A percentile compares a stretch with the other conserved stretches of the same genome.
These are phyloP conservation scores for Mylabris sibirica DNA, from an alignment of 2,888 invertebrate genomes.

Conservation along the genomic window DNA sequence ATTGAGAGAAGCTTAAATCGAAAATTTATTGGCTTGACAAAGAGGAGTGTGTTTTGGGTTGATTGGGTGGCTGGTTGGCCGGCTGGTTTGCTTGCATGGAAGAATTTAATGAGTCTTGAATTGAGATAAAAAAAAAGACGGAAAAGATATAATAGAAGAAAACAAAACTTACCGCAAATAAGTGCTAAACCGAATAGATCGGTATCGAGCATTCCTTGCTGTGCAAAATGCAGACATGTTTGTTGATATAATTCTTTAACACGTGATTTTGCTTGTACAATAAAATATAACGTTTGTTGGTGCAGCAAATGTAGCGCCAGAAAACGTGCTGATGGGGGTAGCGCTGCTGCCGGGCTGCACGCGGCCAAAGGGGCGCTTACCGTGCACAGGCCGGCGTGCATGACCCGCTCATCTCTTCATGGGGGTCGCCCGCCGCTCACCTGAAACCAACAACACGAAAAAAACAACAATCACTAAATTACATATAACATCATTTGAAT, in stretches of 20 bases:
- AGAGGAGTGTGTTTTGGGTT: constrained; percentile 4
- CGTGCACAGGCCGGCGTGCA: constrained; percentile 77
- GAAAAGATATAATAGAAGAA: no score
- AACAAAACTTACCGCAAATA: constrained; percentile 74
- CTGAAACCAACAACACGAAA: constrained; percentile 42
- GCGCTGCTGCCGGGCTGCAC: constrained; percentile 70
- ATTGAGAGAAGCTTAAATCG: constrained; percentile 9
- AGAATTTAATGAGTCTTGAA: constrained; percentile 7
- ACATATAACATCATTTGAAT: not conserved
- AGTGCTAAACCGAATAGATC: constrained; percentile 87
- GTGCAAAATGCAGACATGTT: constrained; percentile 80
- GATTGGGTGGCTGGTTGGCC: not conserved
- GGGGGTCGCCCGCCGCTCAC: constrained; percentile 57
- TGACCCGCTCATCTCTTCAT: constrained; percentile 63
- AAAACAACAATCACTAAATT: constrained; percentile 22
- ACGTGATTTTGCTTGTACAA: constrained; percentile 80
- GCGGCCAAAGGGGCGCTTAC: constrained; percentile 83
- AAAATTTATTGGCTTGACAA: constrained; percentile 10
- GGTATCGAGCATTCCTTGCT: constrained; percentile 84
- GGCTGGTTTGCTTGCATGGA: not conserved
- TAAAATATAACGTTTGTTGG: constrained; percentile 66
- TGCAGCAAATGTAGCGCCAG: constrained; percentile 72
- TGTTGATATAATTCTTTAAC: constrained; percentile 84
- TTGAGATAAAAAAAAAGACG: not conserved
- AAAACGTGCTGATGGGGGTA: constrained; percentile 71